Base-by-base conservation (phyloP, 1,140 invertebrate species). In the Macrosteles quadrilineatus region DNA sequence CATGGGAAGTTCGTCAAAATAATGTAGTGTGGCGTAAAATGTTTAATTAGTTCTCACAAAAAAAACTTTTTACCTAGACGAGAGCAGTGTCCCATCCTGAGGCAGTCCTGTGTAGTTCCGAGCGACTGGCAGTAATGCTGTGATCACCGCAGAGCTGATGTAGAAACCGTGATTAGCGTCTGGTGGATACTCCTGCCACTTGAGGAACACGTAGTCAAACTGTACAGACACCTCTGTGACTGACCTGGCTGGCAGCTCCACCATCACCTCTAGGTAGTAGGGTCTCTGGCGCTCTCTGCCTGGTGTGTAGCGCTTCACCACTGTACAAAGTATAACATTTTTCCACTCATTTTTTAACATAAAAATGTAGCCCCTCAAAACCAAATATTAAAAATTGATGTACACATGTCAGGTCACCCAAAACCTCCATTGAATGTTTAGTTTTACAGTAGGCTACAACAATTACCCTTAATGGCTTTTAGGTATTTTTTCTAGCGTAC, bases 121-220 rank as follows among this genome's bases (percentile, higher is more conserved):
- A 2, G 89, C 90, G 57, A 89, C 84, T 0, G 94, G 92, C 72
- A 97, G 80, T 36, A 88, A 82, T 3, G 90, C 88, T 63, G 89
- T 89, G 21, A 98, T 86, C 31, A 96, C 84, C 29, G 96, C 90
- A 40, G 95, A 90, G 4, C 91, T 92, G 78, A 97, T 87, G 77
- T 97, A 97, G 83, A 97, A 98, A 0, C 97, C 98, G 83, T 98
- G 96, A 87, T 98, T 98, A 1, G 97, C 96, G 88, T 99, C 98
- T 1, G 98, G 97, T 40, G 97, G 97, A 84, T 98, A 99, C 82
- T 99, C 97, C 77, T 97, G 94, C 96, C 97, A 98, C 81, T 98
- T 98, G 0, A 99, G 84, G 78, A 98, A 96, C 25, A 95, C 89
- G 81, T 95, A 94, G 79, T 98, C 94, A 83, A 98, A 96, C 75